phyloP scores from a whole-genome alignment of 2,797 vertebrate species.

The Cottoperca gobio region DNA sequence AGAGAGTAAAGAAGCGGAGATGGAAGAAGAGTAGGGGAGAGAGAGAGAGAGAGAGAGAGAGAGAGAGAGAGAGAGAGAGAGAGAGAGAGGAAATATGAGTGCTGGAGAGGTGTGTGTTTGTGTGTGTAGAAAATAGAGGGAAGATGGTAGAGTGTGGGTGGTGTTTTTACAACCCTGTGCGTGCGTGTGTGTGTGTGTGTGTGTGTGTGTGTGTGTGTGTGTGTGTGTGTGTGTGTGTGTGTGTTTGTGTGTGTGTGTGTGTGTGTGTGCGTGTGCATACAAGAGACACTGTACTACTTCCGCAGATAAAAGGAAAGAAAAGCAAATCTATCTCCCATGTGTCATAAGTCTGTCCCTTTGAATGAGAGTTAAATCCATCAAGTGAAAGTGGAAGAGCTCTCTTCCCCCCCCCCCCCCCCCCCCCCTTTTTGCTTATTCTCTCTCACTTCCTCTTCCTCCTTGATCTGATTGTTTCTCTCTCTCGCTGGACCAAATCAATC shows the following conservation, averaged over 20 bases:
- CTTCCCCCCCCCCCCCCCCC: neutral
- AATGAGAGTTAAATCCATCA: conserved; percentile 81
- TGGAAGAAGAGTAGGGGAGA: conserved; percentile 5
- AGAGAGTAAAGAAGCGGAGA: conserved; percentile 29
- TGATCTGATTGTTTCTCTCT: conserved; percentile 75
- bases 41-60: neutral
- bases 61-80: too few relatives aligned
- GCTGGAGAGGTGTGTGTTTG: conserved; percentile 8
- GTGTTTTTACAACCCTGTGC: conserved; percentile 30
- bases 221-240: conserved; percentile 19
- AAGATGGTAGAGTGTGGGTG: conserved; percentile 1
- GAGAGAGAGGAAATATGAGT: conserved; percentile 35
- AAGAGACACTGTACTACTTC: conserved; percentile 43
- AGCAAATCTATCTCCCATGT: conserved; percentile 61
- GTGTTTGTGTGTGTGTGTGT: neutral
- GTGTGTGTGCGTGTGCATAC: neutral
- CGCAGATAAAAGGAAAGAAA: conserved; percentile 68
- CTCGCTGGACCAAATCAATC: conserved; percentile 70
- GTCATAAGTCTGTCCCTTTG: conserved; percentile 69
- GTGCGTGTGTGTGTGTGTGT: conserved; percentile 24
- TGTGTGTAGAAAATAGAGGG: conserved; percentile 20
- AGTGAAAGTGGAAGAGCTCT: conserved; percentile 65
- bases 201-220: conserved; percentile 16
- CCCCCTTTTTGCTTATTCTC: conserved; percentile 6
- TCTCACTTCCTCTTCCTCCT: conserved; percentile 52